phyloP scores from a whole-genome alignment of 2,113 vertebrate genomes.

The Odontesthes bonariensis region DNA sequence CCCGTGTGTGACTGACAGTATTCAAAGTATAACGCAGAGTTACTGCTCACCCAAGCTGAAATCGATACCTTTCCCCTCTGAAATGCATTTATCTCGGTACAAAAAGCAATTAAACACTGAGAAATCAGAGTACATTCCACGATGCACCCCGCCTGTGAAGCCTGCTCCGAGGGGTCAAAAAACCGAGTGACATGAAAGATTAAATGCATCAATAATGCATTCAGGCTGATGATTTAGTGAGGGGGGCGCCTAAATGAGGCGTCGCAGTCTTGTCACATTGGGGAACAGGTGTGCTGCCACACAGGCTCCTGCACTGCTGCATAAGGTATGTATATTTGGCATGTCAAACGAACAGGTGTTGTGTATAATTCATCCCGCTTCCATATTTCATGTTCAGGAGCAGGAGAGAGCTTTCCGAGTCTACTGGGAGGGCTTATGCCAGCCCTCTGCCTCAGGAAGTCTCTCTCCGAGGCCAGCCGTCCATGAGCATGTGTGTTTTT shows the following conservation, averaged over 20 bases:
- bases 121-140: conserved; percentile 62
- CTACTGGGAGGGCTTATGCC: conserved; percentile 38
- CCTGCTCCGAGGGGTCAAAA: conserved; percentile 66
- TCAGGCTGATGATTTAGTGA: conserved; percentile 58
- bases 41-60: conserved; percentile 48
- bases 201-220: conserved; percentile 77
- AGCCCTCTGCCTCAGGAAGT: neutral
- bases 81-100: conserved; percentile 48
- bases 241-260: conserved; percentile 66
- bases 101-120: conserved; percentile 63
- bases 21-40: conserved; percentile 50
- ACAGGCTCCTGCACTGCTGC: conserved; percentile 59
- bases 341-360: conserved; percentile 82
- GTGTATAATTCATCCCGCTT: conserved; percentile 84
- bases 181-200: conserved; percentile 68
- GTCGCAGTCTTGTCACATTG: conserved; percentile 65
- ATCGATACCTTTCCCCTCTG: conserved; percentile 54
- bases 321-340: conserved; percentile 68
- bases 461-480: no score
- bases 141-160: conserved; percentile 39
- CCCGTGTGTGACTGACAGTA: conserved; percentile 54
- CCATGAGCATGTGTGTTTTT: no score
- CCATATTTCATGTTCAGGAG: conserved; percentile 78
- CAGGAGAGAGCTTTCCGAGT: conserved; percentile 47
- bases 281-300: conserved; percentile 75